Evolutionary conservation across 2,113 vertebrate species (phyloP).

Genomic region (Gambusia affinis): DNA sequence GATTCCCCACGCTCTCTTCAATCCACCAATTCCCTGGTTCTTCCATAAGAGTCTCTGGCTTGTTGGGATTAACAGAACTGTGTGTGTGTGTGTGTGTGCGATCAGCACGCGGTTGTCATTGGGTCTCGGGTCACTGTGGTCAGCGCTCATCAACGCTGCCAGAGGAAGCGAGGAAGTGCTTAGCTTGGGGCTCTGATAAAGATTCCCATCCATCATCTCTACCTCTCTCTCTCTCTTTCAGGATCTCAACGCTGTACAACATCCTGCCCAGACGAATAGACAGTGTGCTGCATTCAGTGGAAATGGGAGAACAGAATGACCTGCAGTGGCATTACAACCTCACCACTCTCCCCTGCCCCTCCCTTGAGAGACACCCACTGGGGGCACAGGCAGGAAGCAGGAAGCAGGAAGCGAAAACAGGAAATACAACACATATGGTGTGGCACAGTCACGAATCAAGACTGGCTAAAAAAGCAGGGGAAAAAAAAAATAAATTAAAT

Average conservation of each 20-base stretch:
- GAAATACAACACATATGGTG: constrained; percentile 78
- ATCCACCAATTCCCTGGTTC: constrained; percentile 79
- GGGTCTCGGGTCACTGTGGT: constrained; percentile 74
- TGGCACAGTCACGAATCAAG: constrained; percentile 55
- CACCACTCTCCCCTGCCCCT: background rate
- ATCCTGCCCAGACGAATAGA: constrained; percentile 68
- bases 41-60: constrained; percentile 79
- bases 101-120: constrained; percentile 54
- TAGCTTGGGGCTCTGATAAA: constrained; percentile 76
- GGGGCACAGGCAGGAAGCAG: constrained; percentile 73
- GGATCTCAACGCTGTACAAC: constrained; percentile 68
- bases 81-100: constrained; percentile 45
- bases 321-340: constrained; percentile 32
- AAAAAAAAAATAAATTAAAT: constrained; percentile 46
- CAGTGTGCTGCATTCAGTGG: constrained; percentile 39
- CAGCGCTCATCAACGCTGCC: constrained; percentile 76
- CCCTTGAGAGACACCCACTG: constrained; percentile 28
- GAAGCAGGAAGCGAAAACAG: constrained; percentile 81
- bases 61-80: constrained; percentile 68
- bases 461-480: constrained; percentile 56
- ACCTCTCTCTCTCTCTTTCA: constrained; percentile 59
- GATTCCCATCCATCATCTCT: constrained; percentile 79
- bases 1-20: constrained; percentile 68
- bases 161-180: constrained; percentile 80
- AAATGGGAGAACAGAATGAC: constrained; percentile 62